Evolutionary conservation across 1,140 invertebrate species (phyloP).

Genomic region (Heliconius nattereri): DNA sequence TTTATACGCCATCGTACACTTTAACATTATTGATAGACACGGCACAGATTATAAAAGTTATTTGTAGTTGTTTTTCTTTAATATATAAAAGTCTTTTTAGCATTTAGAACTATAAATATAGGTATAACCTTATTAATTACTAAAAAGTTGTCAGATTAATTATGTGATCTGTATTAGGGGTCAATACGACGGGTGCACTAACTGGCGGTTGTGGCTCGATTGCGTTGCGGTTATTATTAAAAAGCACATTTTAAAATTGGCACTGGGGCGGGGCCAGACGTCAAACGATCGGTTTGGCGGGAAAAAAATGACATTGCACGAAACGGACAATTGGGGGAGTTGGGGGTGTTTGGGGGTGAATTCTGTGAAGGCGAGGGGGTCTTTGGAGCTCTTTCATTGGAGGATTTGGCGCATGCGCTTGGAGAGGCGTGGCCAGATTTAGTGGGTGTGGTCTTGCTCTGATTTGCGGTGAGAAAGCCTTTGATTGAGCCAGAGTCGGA

Average conservation of each 20-base stretch:
- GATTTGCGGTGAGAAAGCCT: conserved; percentile 76
- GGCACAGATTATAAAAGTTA: conserved; percentile 20
- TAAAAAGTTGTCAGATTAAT: conserved; percentile 13
- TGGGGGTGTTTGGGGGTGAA: conserved; percentile 43
- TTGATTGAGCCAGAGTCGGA: conserved; percentile 71
- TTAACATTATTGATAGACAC: conserved; percentile 32
- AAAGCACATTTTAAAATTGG: conserved; percentile 62
- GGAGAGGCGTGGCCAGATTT: conserved; percentile 60
- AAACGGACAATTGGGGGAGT: conserved; percentile 69
- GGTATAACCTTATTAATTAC: not conserved
- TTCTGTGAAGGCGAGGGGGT: conserved; percentile 39
- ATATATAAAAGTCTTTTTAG: conserved; percentile 1
- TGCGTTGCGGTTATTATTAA: conserved; percentile 67
- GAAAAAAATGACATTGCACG: conserved; percentile 74
- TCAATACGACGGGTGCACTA: conserved; percentile 44
- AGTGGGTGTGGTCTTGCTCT: conserved; percentile 69
- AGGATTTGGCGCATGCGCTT: conserved; percentile 57
- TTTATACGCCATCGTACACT: conserved; percentile 44
- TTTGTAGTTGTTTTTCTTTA: conserved; percentile 11
- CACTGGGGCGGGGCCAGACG: conserved; percentile 56
- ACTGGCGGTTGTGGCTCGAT: conserved; percentile 46
- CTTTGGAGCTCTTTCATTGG: conserved; percentile 54
- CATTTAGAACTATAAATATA: not conserved
- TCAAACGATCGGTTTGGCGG: conserved; percentile 63
- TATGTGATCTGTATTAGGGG: conserved; percentile 40